A percentile compares a stretch with the other conserved stretches of the same genome.
Conservation (phyloP, 2,797 vertebrate genomes). For the Micromesistius poutassou region DNA sequence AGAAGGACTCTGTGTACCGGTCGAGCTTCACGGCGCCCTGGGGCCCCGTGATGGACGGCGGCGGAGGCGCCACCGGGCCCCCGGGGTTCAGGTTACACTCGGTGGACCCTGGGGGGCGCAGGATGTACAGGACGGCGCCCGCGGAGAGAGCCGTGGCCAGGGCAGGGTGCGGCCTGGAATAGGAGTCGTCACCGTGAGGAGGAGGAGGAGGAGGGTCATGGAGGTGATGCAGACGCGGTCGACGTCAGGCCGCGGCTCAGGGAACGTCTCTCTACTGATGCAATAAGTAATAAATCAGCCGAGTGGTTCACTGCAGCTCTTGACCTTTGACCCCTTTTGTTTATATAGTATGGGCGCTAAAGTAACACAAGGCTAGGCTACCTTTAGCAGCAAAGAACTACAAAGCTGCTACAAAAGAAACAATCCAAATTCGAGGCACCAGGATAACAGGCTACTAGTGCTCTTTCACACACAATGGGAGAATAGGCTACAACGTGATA, state of each 20-base stretch:
- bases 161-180: background rate
- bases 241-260: conserved; percentile 9
- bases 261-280: conserved; percentile 28
- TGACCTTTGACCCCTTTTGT: background rate
- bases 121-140: conserved; percentile 17
- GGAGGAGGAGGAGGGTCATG: background rate
- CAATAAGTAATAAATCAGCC: conserved; percentile 14
- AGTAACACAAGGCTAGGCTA: too few species aligned
- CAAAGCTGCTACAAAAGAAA: too few species aligned
- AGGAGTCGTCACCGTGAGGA: background rate
- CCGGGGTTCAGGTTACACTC: background rate
- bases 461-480: too few species aligned
- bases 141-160: background rate
- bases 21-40: conserved; percentile 8
- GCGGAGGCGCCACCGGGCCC: background rate
- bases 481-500: too few species aligned
- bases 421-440: too few species aligned
- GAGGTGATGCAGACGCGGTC: conserved; percentile 2
- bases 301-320: background rate
- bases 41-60: background rate
- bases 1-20: background rate
- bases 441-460: too few species aligned
- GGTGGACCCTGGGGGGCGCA: background rate
- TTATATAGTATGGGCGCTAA: too few species aligned
- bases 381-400: too few species aligned